Conservation (phyloP, 2,113 vertebrate species). For the Pseudorasbora parva region DNA sequence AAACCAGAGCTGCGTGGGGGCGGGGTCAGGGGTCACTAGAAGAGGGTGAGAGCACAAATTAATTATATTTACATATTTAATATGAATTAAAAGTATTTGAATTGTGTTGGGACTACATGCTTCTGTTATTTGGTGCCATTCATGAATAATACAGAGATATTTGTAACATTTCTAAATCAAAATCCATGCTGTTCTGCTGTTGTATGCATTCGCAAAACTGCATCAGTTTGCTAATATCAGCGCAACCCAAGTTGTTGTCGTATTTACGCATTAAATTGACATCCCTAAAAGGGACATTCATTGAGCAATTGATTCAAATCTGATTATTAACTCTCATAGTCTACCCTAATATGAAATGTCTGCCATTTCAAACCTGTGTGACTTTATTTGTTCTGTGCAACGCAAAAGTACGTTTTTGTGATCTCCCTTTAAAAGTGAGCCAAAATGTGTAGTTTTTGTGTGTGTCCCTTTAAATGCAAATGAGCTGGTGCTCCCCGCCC, state of each 20-base stretch:
- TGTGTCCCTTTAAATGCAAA: too few relatives aligned
- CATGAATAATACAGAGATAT: conserved; percentile 47
- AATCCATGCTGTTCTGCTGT: not conserved
- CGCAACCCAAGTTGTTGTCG: not conserved
- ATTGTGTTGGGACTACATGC: conserved; percentile 35
- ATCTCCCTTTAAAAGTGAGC: too few relatives aligned
- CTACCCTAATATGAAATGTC: not conserved
- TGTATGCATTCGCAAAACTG: not conserved
- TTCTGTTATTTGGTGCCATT: conserved; percentile 43
- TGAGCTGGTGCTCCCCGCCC: too few relatives aligned
- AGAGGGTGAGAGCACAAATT: conserved; percentile 25
- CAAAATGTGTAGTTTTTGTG: too few relatives aligned
- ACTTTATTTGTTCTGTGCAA: not conserved
- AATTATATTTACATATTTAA: conserved; percentile 40
- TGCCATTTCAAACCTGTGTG: not conserved
- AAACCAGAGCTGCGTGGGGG: conserved; percentile 19
- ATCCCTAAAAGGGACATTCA: not conserved
- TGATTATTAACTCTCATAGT: not conserved
- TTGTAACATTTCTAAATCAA: not conserved
- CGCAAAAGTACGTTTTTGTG: not conserved
- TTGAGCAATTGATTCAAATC: not conserved
- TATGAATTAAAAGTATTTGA: conserved; percentile 8
- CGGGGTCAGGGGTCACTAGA: not conserved
- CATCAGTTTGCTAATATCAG: not conserved
- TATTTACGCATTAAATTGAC: not conserved